Percentiles rank a stretch among this genome's conserved stretches.
Evolutionary conservation across 2,888 invertebrate species (phyloP).

Genomic region (Periphyllus acericola): DNA sequence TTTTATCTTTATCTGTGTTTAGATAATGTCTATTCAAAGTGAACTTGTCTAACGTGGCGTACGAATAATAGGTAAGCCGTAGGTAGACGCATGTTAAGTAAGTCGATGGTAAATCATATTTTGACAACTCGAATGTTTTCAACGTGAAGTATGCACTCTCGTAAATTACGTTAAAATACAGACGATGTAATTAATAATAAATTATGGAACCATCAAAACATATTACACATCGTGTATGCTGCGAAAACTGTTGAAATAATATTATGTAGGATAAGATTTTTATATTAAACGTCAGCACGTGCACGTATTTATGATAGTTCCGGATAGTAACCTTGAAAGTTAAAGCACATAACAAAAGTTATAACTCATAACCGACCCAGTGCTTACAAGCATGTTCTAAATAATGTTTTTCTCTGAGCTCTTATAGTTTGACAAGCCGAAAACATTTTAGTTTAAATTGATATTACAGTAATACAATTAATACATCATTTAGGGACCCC

Average conservation of each 20-base stretch:
- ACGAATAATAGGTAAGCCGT: background rate
- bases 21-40: background rate
- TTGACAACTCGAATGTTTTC: background rate
- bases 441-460: background rate
- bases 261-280: background rate
- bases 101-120: background rate
- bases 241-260: background rate
- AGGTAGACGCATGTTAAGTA: background rate
- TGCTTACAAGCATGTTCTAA: background rate
- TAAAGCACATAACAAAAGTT: background rate
- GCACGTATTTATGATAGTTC: background rate
- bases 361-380: background rate
- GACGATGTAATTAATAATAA: background rate
- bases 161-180: background rate
- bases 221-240: background rate
- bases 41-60: background rate
- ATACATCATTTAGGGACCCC: background rate
- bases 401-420: background rate
- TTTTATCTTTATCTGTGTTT: background rate
- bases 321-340: background rate
- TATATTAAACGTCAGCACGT: background rate
- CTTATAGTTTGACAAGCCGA: background rate
- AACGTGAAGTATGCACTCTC: background rate
- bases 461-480: background rate
- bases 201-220: background rate